Evolutionary conservation across 2,797 vertebrate species (phyloP), one percentile per base, ranked within the genome.

Genomic region (Tragelaphus oryx): DNA sequence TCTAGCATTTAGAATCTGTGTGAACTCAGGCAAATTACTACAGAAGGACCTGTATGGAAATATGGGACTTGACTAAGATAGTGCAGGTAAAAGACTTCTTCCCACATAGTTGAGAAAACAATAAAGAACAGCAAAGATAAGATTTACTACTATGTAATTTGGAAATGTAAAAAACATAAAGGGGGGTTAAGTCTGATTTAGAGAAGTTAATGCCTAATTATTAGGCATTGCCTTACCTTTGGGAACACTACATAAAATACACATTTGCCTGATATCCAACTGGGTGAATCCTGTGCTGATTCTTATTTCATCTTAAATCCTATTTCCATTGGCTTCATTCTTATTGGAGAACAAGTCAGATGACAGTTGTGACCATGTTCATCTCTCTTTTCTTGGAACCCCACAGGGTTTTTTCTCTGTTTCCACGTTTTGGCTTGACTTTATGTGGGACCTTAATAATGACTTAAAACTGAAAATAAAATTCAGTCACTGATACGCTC

Each of bases 401-500:
- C 82, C 6, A 33, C 12, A 26, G 54, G 1, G 11, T 24, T 78
- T 94, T 48, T 89, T 80, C 65, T 22, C 28, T 71, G 41, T 68
- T 44, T 90, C 54, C 0, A 57, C 4, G 22, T 44, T 95, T 96
- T 83, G 46, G 6, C 2, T 78, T 18, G 8, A 10, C 22, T 82
- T 95, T 84, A 12, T 48, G 80, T 1, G 9, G 48, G 48, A 82
- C 8, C 4, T 54, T 74, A 87, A 78, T 71, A 94, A 93, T 30
- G 8, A 89, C 41, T 90, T 84, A 78, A 90, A 71, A 87, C 68
- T 91, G 30, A 94, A 95, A 92, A 86, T 87, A 74, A 95, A 65
- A 71, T 86, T 94, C 18, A 85, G 44, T 65, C 33, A 26, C 54
- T 85, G 54, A 76, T 52, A 41, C 13, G 57, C 3, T 79, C 11